Evolutionary conservation across 2,113 vertebrate genomes (phyloP).

Genomic region (Argyrosomus japonicus): DNA sequence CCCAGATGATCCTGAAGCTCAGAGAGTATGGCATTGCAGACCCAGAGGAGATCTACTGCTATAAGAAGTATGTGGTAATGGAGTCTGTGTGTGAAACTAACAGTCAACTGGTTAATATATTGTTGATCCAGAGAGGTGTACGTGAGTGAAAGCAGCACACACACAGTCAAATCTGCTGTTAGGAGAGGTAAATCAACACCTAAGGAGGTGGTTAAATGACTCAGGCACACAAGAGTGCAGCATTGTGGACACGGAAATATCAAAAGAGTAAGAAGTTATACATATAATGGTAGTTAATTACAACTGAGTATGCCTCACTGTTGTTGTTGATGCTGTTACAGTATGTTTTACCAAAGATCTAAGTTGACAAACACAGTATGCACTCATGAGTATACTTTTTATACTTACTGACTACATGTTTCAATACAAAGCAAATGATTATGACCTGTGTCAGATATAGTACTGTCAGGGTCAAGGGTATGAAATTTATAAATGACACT

Average conservation of each 20-base stretch:
- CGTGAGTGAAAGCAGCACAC: not conserved
- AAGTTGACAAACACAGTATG: not conserved
- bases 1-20: slow-evolving; percentile 91
- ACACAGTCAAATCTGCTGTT: not conserved
- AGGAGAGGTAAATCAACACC: not conserved
- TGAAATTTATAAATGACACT: not conserved
- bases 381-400: too few species aligned
- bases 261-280: not conserved
- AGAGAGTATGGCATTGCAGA: slow-evolving; percentile 91
- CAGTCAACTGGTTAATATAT: not conserved
- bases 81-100: not conserved
- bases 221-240: not conserved
- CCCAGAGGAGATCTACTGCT: slow-evolving; percentile 92
- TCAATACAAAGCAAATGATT: not conserved
- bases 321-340: not conserved
- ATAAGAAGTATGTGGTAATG: slow-evolving; percentile 88
- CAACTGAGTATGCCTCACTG: not conserved
- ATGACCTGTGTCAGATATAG: not conserved
- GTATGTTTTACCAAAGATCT: too few species aligned
- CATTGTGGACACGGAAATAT: not conserved
- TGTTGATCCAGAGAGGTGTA: not conserved
- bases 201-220: too few species aligned
- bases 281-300: not conserved
- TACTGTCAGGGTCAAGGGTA: not conserved
- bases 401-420: not conserved